A percentile compares a stretch with the other conserved stretches of the same genome.
phyloP scores from a whole-genome alignment of 2,888 invertebrate species.

The Prosapia bicincta region DNA sequence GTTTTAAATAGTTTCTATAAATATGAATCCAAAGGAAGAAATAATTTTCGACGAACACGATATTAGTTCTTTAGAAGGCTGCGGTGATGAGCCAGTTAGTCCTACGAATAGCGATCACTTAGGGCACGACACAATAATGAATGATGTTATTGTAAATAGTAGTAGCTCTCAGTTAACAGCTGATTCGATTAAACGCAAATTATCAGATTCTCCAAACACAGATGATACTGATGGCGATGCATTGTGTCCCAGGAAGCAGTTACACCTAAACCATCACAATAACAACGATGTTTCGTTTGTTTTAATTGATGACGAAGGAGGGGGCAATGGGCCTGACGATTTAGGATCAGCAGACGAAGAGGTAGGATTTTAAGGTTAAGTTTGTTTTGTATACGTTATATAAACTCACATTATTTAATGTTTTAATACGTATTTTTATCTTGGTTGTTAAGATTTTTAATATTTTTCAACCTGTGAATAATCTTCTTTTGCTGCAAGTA shows the following conservation, averaged over 20 bases:
- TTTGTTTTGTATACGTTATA: too few species aligned
- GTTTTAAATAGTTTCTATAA: too few species aligned
- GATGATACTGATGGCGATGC: slow-evolving; percentile 45
- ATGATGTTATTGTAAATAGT: slow-evolving; percentile 17
- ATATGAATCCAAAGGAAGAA: slow-evolving; percentile 18
- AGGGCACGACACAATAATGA: slow-evolving; percentile 8
- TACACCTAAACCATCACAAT: slow-evolving; percentile 43
- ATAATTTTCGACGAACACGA: slow-evolving; percentile 17
- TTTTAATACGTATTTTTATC: too few species aligned
- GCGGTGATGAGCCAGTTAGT: slow-evolving; percentile 1
- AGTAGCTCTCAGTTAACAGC: slow-evolving; percentile 4
- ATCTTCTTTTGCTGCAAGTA: too few species aligned
- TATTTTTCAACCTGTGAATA: too few species aligned
- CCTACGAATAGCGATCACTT: slow-evolving; percentile 16
- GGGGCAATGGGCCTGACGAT: slow-evolving; percentile 41
- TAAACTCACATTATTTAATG: too few species aligned
- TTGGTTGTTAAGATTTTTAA: too few species aligned
- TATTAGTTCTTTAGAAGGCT: slow-evolving; percentile 17
- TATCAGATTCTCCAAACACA: not conserved
- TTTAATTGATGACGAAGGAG: slow-evolving; percentile 45
- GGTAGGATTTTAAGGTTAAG: slow-evolving; percentile 26
- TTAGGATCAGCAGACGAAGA: slow-evolving; percentile 33
- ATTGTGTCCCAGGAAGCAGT: slow-evolving; percentile 42
- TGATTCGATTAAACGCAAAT: slow-evolving; percentile 10
- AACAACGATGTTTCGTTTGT: slow-evolving; percentile 51